phyloP scores from a whole-genome alignment of 2,113 vertebrate species.

The Chloropsis cyanopogon region DNA sequence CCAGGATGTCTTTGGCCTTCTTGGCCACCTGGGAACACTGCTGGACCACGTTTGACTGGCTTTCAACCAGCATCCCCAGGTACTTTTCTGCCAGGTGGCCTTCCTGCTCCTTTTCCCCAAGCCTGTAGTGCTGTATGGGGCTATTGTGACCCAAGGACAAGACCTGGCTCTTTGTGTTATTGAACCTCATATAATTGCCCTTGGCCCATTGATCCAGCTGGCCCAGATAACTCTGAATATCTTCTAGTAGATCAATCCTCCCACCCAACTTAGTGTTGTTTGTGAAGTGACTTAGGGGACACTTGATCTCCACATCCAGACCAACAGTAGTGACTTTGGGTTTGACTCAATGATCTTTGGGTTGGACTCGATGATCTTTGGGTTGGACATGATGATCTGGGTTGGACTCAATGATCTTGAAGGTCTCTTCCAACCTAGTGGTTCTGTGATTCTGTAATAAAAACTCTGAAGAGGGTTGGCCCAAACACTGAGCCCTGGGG shows the following conservation, averaged over 20 bases:
- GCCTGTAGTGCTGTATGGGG: background rate
- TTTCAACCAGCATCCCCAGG: background rate
- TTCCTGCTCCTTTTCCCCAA: background rate
- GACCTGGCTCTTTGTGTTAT: background rate
- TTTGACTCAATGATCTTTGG: background rate
- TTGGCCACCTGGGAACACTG: background rate
- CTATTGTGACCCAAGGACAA: background rate
- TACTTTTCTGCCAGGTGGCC: background rate
- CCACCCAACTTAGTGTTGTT: background rate
- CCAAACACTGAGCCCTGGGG: background rate
- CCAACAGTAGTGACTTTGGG: background rate
- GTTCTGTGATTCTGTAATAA: background rate
- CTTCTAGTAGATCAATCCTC: background rate
- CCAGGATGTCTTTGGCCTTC: background rate
- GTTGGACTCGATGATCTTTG: background rate
- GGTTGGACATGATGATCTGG: background rate
- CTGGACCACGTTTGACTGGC: background rate
- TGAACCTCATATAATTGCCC: background rate
- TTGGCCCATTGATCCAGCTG: rapidly evolving
- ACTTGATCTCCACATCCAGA: rapidly evolving
- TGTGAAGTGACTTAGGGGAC: background rate
- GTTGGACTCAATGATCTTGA: background rate
- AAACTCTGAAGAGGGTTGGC: background rate
- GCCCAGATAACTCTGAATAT: background rate
- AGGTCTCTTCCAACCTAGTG: background rate